Conservation (phyloP, 2,113 vertebrate species). For the Sturnira hondurensis region DNA sequence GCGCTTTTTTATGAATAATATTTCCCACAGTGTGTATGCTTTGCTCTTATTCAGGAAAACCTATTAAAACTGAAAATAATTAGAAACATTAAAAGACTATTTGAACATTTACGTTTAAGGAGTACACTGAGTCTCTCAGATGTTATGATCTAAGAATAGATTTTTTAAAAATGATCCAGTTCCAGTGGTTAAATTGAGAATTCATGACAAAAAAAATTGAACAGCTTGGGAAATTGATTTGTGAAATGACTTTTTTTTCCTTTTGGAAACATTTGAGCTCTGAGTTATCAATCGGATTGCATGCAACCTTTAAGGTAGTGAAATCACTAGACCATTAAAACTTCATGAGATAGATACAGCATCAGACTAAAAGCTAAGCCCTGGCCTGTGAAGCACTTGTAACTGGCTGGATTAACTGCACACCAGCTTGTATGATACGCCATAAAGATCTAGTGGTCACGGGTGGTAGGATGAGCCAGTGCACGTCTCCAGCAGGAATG, state of each 20-base stretch:
- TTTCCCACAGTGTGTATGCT: background rate
- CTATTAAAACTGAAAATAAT: slow-evolving; percentile 52
- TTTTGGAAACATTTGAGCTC: slow-evolving; percentile 62
- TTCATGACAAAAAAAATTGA: slow-evolving; percentile 40
- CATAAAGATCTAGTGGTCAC: background rate
- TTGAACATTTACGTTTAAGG: slow-evolving; percentile 24
- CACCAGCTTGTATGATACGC: background rate
- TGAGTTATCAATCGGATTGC: slow-evolving; percentile 50
- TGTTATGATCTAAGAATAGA: slow-evolving; percentile 18
- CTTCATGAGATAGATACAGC: background rate
- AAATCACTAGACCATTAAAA: slow-evolving; percentile 42
- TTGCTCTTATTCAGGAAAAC: slow-evolving; percentile 23
- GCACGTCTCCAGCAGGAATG: background rate
- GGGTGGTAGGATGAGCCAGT: background rate
- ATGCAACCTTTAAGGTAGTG: slow-evolving; percentile 43
- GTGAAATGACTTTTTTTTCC: slow-evolving; percentile 32
- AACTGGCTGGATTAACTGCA: background rate
- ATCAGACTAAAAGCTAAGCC: slow-evolving; percentile 6
- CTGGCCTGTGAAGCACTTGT: slow-evolving; percentile 7
- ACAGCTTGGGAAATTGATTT: slow-evolving; percentile 52
- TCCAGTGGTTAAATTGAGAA: slow-evolving; percentile 45
- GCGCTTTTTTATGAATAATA: background rate
- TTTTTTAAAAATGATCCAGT: slow-evolving; percentile 36
- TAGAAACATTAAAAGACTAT: slow-evolving; percentile 4
- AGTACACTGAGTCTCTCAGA: background rate